phyloP scores from a whole-genome alignment of 2,797 vertebrate species.

The Pseudomugil tenellus region DNA sequence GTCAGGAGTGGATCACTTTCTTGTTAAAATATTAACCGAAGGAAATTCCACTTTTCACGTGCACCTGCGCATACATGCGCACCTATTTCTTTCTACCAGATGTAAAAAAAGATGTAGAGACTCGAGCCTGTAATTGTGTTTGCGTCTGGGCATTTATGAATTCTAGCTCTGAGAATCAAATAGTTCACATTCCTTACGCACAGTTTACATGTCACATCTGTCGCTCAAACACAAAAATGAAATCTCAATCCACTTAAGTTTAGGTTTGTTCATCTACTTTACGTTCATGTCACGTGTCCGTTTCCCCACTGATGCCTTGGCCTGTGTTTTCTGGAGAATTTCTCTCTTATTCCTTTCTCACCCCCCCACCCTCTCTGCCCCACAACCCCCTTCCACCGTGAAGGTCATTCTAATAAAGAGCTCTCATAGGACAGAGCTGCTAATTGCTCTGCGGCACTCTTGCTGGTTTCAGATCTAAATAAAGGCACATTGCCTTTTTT shows the following conservation, averaged over 20 bases:
- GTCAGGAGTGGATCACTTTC: constrained; percentile 21
- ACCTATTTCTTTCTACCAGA: neutral
- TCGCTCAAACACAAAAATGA: constrained; percentile 38
- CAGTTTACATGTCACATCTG: constrained; percentile 17
- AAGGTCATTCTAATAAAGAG: constrained; percentile 84
- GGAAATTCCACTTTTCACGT: constrained; percentile 18
- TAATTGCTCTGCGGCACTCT: constrained; percentile 76
- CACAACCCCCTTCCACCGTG: constrained; percentile 51
- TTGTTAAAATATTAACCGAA: constrained; percentile 28
- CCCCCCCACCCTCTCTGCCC: constrained; percentile 21
- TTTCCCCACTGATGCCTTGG: constrained; percentile 55
- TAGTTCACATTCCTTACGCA: constrained; percentile 34
- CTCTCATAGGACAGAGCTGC: constrained; percentile 73
- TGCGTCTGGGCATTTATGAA: constrained; percentile 23
- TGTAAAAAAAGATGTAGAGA: constrained; percentile 10
- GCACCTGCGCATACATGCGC: constrained; percentile 9
- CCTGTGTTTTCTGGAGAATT: constrained; percentile 40
- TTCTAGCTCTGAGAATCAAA: constrained; percentile 24
- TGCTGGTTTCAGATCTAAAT: constrained; percentile 79
- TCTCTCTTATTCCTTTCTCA: constrained; percentile 20
- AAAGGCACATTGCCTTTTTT: constrained; percentile 73
- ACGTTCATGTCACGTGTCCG: constrained; percentile 46
- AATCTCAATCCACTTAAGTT: constrained; percentile 34
- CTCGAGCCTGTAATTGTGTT: constrained; percentile 23
- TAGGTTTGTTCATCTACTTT: constrained; percentile 53